A percentile compares a stretch with the other conserved stretches of the same genome.
Conservation (phyloP, 2,113 vertebrate genomes). For the Gymnobelideus leadbeateri region DNA sequence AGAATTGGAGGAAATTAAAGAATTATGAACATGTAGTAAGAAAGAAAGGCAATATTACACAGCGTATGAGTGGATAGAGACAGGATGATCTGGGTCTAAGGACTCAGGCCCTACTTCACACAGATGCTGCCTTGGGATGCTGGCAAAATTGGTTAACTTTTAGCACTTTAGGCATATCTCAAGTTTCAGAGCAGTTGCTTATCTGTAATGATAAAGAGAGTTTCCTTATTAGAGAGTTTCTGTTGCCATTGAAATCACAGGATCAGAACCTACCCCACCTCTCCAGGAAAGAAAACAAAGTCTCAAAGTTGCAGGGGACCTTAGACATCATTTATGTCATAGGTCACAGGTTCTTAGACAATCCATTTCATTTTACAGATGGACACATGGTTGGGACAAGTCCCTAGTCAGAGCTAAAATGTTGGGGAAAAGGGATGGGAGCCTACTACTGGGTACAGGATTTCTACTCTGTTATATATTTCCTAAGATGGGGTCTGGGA, state of each 20-base stretch:
- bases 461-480: not conserved
- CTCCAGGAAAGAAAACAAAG: not conserved
- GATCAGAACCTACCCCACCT: not conserved
- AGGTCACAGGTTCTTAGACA: not conserved
- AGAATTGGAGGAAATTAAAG: not conserved
- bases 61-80: not conserved
- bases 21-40: not conserved
- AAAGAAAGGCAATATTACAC: not conserved
- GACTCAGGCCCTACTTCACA: not conserved
- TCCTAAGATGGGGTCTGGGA: not conserved
- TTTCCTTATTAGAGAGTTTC: not conserved
- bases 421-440: not conserved
- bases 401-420: not conserved
- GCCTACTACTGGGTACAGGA: not conserved
- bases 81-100: not conserved
- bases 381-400: not conserved
- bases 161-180: not conserved
- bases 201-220: not conserved
- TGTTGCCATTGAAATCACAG: not conserved
- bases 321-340: not conserved
- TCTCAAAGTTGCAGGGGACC: not conserved
- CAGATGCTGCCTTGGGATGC: not conserved
- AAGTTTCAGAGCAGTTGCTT: not conserved
- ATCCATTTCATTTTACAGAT: not conserved
- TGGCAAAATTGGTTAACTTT: not conserved